Percentiles rank a stretch among this genome's conserved stretches.
phyloP scores from a whole-genome alignment of 2,113 vertebrate species.

The Ifrita kowaldi region DNA sequence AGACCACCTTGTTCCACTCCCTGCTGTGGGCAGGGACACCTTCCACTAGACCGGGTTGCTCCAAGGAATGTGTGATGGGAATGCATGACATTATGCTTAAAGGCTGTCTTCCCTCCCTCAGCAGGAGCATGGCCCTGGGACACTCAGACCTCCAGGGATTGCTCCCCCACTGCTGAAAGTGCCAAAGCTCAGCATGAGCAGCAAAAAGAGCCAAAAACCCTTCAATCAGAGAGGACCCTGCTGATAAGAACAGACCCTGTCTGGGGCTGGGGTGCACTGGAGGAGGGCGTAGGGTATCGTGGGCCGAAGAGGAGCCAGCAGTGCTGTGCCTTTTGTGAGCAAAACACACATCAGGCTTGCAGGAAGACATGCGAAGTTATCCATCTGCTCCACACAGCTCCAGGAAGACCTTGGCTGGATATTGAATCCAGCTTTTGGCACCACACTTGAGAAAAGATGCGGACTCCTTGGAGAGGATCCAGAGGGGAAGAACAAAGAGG shows the following conservation, averaged over 20 bases:
- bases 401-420: conserved; percentile 39
- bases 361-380: not conserved
- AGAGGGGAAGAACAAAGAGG: conserved; percentile 51
- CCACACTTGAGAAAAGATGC: conserved; percentile 41
- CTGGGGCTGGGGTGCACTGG: not conserved
- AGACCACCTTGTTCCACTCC: not conserved
- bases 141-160: not conserved
- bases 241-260: not conserved
- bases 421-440: conserved; percentile 57
- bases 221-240: not conserved
- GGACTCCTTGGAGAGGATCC: conserved; percentile 42
- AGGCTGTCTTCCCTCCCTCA: not conserved
- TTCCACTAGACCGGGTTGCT: not conserved
- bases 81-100: not conserved
- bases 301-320: not conserved
- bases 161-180: not conserved
- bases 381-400: conserved; percentile 46
- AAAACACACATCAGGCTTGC: not conserved
- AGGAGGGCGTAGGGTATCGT: not conserved
- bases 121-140: not conserved
- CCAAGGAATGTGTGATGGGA: not conserved
- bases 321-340: not conserved
- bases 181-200: not conserved
- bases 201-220: not conserved
- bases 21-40: not conserved